Evolutionary conservation across 2,113 vertebrate species (phyloP).

Genomic region (Oncorhynchus clarkii): DNA sequence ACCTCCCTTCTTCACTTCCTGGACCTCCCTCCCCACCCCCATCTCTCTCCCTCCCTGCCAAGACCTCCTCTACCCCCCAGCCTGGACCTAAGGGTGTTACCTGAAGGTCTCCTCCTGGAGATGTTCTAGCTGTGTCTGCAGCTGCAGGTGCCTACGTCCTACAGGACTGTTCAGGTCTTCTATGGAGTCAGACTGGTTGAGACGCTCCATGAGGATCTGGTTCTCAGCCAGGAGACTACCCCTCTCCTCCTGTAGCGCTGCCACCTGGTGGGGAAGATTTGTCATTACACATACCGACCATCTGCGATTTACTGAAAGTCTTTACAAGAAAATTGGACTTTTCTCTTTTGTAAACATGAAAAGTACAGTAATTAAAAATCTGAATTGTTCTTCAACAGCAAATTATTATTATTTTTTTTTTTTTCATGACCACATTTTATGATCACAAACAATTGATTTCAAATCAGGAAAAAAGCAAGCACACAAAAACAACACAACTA

Average conservation of each 20-base stretch:
- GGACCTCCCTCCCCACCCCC: too few species aligned
- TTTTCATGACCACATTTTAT: neutral
- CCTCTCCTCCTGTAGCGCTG: conserved; percentile 94
- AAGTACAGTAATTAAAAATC: too few species aligned
- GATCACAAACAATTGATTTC: neutral
- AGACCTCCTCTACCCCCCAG: neutral
- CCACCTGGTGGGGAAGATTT: conserved; percentile 75
- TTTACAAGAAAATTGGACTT: too few species aligned
- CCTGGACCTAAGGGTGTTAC: conserved; percentile 51
- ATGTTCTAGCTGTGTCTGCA: conserved; percentile 94
- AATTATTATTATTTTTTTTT: too few species aligned
- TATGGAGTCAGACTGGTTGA: conserved; percentile 96
- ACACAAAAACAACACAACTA: conserved; percentile 37
- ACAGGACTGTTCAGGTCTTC: conserved; percentile 97
- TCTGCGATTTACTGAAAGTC: too few species aligned
- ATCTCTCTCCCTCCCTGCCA: too few species aligned
- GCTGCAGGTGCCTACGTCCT: conserved; percentile 90
- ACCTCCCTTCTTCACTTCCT: neutral
- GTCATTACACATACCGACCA: too few species aligned
- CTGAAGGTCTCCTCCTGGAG: conserved; percentile 98
- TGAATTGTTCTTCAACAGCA: too few species aligned
- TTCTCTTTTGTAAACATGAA: too few species aligned
- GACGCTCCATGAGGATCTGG: conserved; percentile 93
- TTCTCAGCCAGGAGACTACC: conserved; percentile 94
- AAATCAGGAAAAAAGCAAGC: conserved; percentile 22